Evolutionary conservation across 2,113 vertebrate genomes (phyloP), one percentile per base, ranked within the genome.

Genomic region (Poeciliopsis prolifica): DNA sequence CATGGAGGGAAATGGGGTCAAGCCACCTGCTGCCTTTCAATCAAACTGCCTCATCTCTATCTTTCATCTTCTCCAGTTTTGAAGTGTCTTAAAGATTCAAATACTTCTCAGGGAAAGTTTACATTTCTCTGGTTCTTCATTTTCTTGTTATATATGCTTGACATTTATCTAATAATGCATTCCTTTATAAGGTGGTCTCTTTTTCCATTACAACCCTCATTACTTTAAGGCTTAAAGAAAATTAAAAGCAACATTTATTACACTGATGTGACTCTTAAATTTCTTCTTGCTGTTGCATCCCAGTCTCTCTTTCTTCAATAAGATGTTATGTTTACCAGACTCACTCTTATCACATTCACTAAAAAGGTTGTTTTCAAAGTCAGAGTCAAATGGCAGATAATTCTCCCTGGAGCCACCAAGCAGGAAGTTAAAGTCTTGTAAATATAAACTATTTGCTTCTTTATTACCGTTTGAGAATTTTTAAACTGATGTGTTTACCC

Each of bases 1-100:
- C 73, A 44, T 42, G 76, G 74, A 76, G 51, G 80, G 66, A 83
- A 85, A 87, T 79, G 78, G 76, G 83, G 86, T 91, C 88, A 89
- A 80, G 67, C 42, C 78, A 81, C 74, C 61, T 74, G 73, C 72
- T 83, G 72, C 58, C 64, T 83, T 86, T 90, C 83, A 82, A 77
- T 86, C 83, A 75, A 79, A 74, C 51, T 6, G 26, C 62, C 15
- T 76, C 29, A 63, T 35, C 73, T 65, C 29, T 40, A 35, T 70
- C 72, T 85, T 77, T 83, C 42, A 72, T 78, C 51, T 63, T 1
- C 26, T 76, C 48, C 54, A 58, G 60, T 61, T 54, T 63, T 74
- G 26, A 66, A 83, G 64, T 62, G n/a, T 22, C 64, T 75, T 54
- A 33, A 71, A 35, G 26, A 70, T 71, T 74, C 68, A 88, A 31